Evolutionary conservation across 2,113 vertebrate species (phyloP), one percentile per base, ranked within the genome.

Genomic region (Guaruba guarouba): DNA sequence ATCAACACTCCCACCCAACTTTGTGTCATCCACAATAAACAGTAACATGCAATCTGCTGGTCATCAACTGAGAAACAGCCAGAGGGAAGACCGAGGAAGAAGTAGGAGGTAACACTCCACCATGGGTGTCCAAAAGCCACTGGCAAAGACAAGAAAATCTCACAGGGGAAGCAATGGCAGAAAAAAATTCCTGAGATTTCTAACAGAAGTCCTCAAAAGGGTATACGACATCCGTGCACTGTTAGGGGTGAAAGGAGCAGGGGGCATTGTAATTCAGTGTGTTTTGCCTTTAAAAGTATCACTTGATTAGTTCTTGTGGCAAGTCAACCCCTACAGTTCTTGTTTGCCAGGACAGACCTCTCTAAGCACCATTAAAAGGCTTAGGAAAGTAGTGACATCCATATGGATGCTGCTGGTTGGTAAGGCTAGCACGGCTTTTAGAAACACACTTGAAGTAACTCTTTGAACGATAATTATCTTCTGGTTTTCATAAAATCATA

Each of bases 41-140:
- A 78, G 68, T 24, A 70, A 46, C 20, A 4, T 22, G 48, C 35
- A 29, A 6, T 62, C 59, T 73, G 57, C 71, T 69, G 73, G 68
- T 46, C 66, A 78, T n/a, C 82, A 37, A 18, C 6, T 12, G 23
- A 84, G 64, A 66, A 91, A 92, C 33, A 54, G 27, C 35, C 35
- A 46, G 43, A 79, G 23, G 7, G 12, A 91, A 88, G 12, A 78
- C 0, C 2, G 1, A 86, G 69, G 55, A 85, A 73, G 67, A 71
- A 78, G 37, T 1, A 8, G 3, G 18, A 9, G 8, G 3, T 22
- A 55, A 39, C 0, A 0, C 51, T 87, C 43, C 25, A 88, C 63
- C 68, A 57, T 1, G 1, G 28, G 33, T 39, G 14, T 67, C 35
- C 67, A 89, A 59, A 78, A 78, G 31, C 37, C 43, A 35, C 62